Base-by-base conservation (phyloP, 1,140 invertebrate species). In the Drosophila nigromelanica region DNA sequence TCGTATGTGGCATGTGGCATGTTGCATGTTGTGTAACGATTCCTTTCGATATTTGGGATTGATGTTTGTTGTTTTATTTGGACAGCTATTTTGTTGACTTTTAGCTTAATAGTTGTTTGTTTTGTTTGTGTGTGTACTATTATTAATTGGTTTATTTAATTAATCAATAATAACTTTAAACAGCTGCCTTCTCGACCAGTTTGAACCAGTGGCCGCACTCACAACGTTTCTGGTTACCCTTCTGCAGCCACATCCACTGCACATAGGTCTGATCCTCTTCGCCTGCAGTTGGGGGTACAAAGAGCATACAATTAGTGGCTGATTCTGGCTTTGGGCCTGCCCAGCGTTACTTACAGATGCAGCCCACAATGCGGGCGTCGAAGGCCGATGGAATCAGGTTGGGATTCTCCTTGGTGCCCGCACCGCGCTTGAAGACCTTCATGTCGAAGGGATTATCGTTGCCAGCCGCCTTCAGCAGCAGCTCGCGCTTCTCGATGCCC, bases 161-260 rank as follows among this genome's bases (percentile, higher is more conserved):
- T 86, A 89, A 79, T 89, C 79, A 89, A 89, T 87, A 87, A 89
- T 90, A 83, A 78, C 78, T 89, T 95, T 95, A 96, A 83, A 95
- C 83, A 78, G 94, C 93, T 61, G 93, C 92, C 91, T 94, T 95
- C 82, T 97, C 95, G 40, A 95, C 94, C 73, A 99, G 93, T 93
- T 98, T 98, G 93, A 98, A 99, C 98, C 98, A 99, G 92, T 98
- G 94, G 40, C 98, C 98, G 92, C 98, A 99, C 90, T 96, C 96
- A 90, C 98, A 99, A 71, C 98, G 95, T 82, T 97, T 96, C 39
- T 97, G 95, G 76, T 95, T 94, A 14, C 97, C 98, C 92, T 95
- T 94, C 91, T 98, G 95, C 76, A 99, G 92, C 96, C 97, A 98
- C 96, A 99, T 98, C 96, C 97, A 99, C 87, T 95, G 96, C 73